These are phyloP conservation scores for Chiloscyllium plagiosum DNA, from an alignment of 2,113 vertebrate genomes.

Conservation along the genomic window DNA sequence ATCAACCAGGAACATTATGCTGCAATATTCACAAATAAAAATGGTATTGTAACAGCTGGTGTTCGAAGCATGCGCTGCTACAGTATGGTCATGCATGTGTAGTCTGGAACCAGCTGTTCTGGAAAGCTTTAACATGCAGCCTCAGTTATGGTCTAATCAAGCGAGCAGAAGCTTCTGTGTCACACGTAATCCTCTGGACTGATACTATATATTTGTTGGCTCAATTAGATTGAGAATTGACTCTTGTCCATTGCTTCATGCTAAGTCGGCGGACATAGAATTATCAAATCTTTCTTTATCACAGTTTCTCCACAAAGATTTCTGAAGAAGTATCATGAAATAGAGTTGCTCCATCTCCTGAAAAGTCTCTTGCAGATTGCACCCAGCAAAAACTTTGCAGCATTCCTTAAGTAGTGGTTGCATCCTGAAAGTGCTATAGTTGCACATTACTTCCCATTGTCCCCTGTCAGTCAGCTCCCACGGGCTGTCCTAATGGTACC, in stretches of 20 bases:
- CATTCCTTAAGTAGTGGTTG: not conserved
- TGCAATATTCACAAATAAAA: not conserved
- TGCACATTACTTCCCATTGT: not conserved
- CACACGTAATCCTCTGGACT: not conserved
- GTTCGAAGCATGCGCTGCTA: not conserved
- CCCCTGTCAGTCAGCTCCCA: not conserved
- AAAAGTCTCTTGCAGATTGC: not conserved
- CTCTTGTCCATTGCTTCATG: not conserved
- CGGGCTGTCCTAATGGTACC: not conserved
- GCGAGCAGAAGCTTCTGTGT: not conserved
- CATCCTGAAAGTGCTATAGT: not conserved
- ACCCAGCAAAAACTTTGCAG: not conserved
- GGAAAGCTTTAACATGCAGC: not conserved
- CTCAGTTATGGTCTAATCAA: conserved; percentile 4
- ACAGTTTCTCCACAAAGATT: not conserved
- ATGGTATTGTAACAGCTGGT: not conserved
- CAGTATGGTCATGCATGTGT: not conserved
- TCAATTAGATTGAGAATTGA: not conserved
- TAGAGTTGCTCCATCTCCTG: not conserved
- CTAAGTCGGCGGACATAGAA: not conserved
- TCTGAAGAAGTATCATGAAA: not conserved
- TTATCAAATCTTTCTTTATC: not conserved
- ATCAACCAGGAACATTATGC: not conserved
- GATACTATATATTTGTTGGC: not conserved
- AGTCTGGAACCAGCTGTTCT: not conserved